Evolutionary conservation across 2,797 vertebrate genomes (phyloP).

Genomic region (Sebastes iracundus): DNA sequence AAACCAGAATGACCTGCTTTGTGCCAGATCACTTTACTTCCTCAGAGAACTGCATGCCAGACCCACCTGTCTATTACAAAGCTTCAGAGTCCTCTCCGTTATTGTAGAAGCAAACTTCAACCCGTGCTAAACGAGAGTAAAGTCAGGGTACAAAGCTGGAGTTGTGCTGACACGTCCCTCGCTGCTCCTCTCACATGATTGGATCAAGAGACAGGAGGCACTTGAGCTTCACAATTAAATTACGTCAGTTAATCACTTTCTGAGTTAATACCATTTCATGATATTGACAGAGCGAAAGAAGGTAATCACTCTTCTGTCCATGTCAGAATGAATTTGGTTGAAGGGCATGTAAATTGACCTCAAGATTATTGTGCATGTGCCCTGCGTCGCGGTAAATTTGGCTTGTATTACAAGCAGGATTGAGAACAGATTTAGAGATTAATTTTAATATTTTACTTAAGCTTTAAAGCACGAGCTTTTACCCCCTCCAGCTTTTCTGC

Average conservation of each 20-base stretch:
- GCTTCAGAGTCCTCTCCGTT: not conserved
- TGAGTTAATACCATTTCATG: constrained; percentile 27
- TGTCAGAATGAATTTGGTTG: constrained; percentile 10
- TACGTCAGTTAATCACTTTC: constrained; percentile 32
- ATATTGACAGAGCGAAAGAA: constrained; percentile 16
- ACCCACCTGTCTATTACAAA: not conserved
- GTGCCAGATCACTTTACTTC: constrained; percentile 42
- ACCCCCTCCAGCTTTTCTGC: constrained; percentile 21
- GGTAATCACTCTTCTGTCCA: not conserved
- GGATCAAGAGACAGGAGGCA: constrained; percentile 37
- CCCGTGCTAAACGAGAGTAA: not conserved
- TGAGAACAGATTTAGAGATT: constrained; percentile 75
- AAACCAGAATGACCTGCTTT: constrained; percentile 74
- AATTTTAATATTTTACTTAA: constrained; percentile 68
- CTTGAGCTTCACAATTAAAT: constrained; percentile 39
- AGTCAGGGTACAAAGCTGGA: not conserved
- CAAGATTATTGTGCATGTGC: not conserved
- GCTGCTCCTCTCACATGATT: constrained; percentile 30
- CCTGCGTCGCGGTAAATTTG: constrained; percentile 10
- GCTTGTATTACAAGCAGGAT: constrained; percentile 57
- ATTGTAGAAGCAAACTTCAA: constrained; percentile 5
- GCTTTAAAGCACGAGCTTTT: constrained; percentile 58
- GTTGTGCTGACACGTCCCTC: not conserved
- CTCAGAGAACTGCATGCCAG: not conserved
- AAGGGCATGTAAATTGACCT: constrained; percentile 24